These are phyloP conservation scores for Barbus barbus DNA, from an alignment of 2,113 vertebrate genomes.

Conservation along the genomic window DNA sequence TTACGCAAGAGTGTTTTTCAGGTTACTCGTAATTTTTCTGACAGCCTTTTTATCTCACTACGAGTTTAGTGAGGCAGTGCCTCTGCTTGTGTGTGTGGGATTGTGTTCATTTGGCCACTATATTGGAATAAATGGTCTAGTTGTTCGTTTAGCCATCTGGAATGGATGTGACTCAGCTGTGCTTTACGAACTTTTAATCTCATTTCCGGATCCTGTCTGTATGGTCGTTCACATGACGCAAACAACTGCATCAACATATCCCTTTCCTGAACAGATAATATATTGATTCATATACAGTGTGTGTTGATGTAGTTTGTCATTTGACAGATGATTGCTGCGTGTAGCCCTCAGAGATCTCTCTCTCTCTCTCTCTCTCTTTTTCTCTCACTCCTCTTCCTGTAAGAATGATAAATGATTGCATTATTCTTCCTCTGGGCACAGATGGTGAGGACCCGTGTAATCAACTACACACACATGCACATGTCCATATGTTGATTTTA, in stretches of 20 bases:
- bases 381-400: neutral
- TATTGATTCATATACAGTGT: constrained; percentile 19
- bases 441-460: constrained; percentile 25
- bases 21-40: neutral
- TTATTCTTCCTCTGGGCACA: constrained; percentile 23
- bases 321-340: constrained; percentile 1
- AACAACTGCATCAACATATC: constrained; percentile 13
- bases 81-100: constrained; percentile 22
- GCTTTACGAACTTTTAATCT: constrained; percentile 44
- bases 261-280: constrained; percentile 12
- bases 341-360: neutral
- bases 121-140: constrained; percentile 34
- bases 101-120: neutral
- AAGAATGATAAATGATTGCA: constrained; percentile 36
- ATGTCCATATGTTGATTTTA: constrained; percentile 24
- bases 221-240: neutral
- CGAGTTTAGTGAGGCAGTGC: constrained; percentile 1
- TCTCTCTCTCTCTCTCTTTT: neutral
- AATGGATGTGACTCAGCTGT: constrained; percentile 41
- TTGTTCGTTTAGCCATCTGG: constrained; percentile 48
- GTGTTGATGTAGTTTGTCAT: constrained; percentile 14
- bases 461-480: constrained; percentile 3
- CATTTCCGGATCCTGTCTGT: constrained; percentile 38
- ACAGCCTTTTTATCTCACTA: neutral
- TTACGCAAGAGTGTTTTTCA: neutral